A percentile compares a stretch with the other conserved stretches of the same genome.
phyloP scores from a whole-genome alignment of 1,140 invertebrate species.

The Drosophila nigromelanica region DNA sequence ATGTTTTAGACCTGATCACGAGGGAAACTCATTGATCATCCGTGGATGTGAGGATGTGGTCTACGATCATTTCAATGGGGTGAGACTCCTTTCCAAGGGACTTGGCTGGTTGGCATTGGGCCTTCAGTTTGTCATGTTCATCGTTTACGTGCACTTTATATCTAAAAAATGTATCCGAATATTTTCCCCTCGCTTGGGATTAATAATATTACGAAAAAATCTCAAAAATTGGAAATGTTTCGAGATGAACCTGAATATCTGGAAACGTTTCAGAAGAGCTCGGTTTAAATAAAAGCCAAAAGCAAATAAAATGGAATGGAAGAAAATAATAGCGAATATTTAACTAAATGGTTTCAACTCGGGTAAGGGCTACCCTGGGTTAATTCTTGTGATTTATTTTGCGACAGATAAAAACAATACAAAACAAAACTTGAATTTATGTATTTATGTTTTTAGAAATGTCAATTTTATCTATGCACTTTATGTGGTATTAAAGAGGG shows the following conservation, averaged over 20 bases:
- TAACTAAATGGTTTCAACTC: neutral
- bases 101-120: conserved; percentile 18
- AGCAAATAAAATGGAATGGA: neutral
- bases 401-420: conserved; percentile 33
- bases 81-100: conserved; percentile 4
- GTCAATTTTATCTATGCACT: conserved; percentile 55
- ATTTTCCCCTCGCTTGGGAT: neutral
- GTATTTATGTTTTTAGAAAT: conserved; percentile 49
- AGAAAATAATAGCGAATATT: neutral
- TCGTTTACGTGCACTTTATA: neutral
- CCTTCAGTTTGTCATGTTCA: conserved; percentile 1
- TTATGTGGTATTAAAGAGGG: conserved; percentile 10
- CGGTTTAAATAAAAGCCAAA: no score
- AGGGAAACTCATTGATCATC: conserved; percentile 12
- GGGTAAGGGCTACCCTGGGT: conserved; percentile 22
- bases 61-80: neutral
- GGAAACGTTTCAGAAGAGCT: no score
- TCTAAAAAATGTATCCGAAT: neutral
- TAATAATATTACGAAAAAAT: neutral
- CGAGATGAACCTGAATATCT: no score
- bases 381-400: conserved; percentile 42
- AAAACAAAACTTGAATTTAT: conserved; percentile 33
- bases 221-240: neutral
- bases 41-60: conserved; percentile 29
- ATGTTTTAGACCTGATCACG: conserved; percentile 23